phyloP scores from a whole-genome alignment of 2,888 invertebrate genomes.

The Opisthograptis luteolata region DNA sequence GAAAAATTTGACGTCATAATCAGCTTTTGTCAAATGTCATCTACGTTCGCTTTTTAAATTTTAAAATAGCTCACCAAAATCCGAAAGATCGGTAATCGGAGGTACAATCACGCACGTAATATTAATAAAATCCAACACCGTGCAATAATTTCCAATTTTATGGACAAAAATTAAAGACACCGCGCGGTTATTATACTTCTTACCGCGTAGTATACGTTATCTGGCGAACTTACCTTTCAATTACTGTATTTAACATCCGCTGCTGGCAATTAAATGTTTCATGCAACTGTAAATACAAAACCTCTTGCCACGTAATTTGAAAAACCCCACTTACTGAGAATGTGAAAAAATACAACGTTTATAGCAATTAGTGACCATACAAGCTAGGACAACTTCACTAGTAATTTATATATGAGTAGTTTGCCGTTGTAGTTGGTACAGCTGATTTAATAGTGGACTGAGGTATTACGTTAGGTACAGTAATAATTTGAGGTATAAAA shows the following conservation, averaged over 20 bases:
- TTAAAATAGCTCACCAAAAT: constrained; percentile 73
- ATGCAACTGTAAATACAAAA: constrained; percentile 80
- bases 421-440: constrained; percentile 32
- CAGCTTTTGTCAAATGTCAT: constrained; percentile 83
- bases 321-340: constrained; percentile 74
- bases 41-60: constrained; percentile 72
- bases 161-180: constrained; percentile 25
- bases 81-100: constrained; percentile 40
- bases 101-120: constrained; percentile 34
- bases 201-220: constrained; percentile 57
- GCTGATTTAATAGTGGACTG: no score
- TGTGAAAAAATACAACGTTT: constrained; percentile 77
- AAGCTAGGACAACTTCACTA: constrained; percentile 68
- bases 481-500: constrained; percentile 13
- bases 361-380: constrained; percentile 76
- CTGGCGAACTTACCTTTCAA: constrained; percentile 73
- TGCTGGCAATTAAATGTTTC: constrained; percentile 75
- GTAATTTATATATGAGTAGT: constrained; percentile 63
- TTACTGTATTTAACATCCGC: constrained; percentile 78
- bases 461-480: no score
- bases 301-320: constrained; percentile 67
- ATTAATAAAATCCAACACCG: constrained; percentile 19
- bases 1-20: constrained; percentile 80
- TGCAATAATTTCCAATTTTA: constrained; percentile 22
- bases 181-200: constrained; percentile 37